Evolutionary conservation across 2,888 invertebrate genomes (phyloP).

Genomic region (Dilophus febrilis): DNA sequence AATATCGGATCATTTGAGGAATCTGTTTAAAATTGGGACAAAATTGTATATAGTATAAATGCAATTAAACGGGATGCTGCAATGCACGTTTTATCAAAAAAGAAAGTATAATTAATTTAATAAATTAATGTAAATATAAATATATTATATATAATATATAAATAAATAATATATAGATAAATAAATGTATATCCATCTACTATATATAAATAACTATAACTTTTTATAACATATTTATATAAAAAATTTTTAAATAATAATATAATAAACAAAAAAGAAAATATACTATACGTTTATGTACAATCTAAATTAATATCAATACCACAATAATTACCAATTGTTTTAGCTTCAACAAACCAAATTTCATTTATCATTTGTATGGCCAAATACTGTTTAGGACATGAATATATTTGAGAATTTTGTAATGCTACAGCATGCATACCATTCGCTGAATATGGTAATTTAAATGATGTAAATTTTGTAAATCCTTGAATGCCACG

Average conservation of each 20-base stretch:
- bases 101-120: too few relatives aligned
- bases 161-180: too few relatives aligned
- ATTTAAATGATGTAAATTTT: slow-evolving; percentile 17
- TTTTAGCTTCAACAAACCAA: slow-evolving; percentile 19
- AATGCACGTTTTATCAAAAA: too few relatives aligned
- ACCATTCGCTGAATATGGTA: slow-evolving; percentile 7
- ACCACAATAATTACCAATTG: slow-evolving; percentile 14
- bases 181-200: too few relatives aligned
- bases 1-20: too few relatives aligned
- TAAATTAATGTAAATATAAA: too few relatives aligned
- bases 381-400: slow-evolving; percentile 14
- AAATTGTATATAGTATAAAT: too few relatives aligned
- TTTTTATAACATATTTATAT: too few relatives aligned
- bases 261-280: neutral
- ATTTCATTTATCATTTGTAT: slow-evolving; percentile 13
- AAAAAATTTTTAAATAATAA: neutral
- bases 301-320: slow-evolving; percentile 1
- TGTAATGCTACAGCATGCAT: slow-evolving; percentile 14
- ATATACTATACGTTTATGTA: neutral
- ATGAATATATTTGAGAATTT: slow-evolving; percentile 10
- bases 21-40: too few relatives aligned
- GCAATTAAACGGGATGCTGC: too few relatives aligned
- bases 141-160: too few relatives aligned
- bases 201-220: too few relatives aligned
- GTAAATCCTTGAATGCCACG: slow-evolving; percentile 27